Evolutionary conservation across 2,888 invertebrate species (phyloP).

Genomic region (Ichneumoninae sp.): DNA sequence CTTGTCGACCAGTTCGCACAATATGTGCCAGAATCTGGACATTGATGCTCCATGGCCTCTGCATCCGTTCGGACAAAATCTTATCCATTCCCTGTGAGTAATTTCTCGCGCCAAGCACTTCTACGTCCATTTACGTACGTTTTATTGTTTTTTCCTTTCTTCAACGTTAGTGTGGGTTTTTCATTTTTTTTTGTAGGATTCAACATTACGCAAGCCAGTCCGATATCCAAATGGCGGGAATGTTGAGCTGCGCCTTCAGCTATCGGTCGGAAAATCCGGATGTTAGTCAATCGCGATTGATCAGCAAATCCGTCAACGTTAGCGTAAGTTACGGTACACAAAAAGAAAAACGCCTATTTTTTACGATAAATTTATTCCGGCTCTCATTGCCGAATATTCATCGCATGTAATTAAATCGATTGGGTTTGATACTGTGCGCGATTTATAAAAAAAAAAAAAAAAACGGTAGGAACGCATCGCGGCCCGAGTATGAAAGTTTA

Average conservation of each 20-base stretch:
- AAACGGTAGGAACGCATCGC: neutral
- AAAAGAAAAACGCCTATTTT: constrained; percentile 20
- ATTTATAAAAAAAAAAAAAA: neutral
- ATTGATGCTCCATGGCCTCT: constrained; percentile 90
- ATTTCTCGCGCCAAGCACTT: neutral
- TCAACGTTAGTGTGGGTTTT: neutral
- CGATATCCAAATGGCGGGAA: constrained; percentile 97
- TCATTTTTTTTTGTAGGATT: constrained; percentile 86
- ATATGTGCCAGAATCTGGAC: constrained; percentile 76
- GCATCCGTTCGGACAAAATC: constrained; percentile 94
- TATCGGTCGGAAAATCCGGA: constrained; percentile 87
- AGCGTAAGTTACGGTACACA: constrained; percentile 83
- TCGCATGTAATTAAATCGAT: constrained; percentile 49
- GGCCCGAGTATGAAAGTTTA: neutral
- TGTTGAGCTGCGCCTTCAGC: constrained; percentile 95
- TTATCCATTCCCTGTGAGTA: constrained; percentile 94
- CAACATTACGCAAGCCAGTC: constrained; percentile 92
- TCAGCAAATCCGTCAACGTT: constrained; percentile 86
- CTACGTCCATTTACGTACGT: neutral
- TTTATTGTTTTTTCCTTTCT: constrained; percentile 16
- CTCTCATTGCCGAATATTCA: constrained; percentile 27
- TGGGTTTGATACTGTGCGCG: neutral
- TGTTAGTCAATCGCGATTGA: constrained; percentile 81
- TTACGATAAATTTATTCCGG: constrained; percentile 48
- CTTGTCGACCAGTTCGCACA: constrained; percentile 75